Conservation (phyloP, 2,113 vertebrate genomes). For the Bufo bufo region DNA sequence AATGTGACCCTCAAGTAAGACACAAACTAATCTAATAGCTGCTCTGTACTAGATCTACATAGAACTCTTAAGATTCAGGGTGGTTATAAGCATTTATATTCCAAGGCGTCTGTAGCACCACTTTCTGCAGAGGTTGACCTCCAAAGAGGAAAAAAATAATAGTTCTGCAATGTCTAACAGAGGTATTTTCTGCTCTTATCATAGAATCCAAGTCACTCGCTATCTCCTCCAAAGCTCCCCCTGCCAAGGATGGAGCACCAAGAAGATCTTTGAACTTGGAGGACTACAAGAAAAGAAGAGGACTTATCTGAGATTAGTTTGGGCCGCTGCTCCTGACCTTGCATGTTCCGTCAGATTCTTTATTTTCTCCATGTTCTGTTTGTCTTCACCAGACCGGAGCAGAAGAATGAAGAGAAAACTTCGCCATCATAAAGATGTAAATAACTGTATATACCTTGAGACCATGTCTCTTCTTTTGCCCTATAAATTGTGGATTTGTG, state of each 20-base stretch:
- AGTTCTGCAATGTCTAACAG: not conserved
- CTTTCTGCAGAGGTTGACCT: no score
- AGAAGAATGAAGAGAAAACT: constrained; percentile 63
- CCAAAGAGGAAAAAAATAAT: no score
- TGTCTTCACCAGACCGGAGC: constrained; percentile 76
- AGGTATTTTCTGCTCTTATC: constrained; percentile 46
- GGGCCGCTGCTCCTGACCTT: constrained; percentile 75
- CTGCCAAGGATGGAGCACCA: constrained; percentile 95
- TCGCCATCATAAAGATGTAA: not conserved
- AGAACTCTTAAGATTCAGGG: no score
- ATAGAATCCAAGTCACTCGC: constrained; percentile 96
- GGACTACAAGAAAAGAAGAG: constrained; percentile 98
- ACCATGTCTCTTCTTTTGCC: not conserved
- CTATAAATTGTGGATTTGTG: constrained; percentile 58
- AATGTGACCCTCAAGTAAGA: no score
- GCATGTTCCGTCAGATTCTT: constrained; percentile 76
- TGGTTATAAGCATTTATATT: no score
- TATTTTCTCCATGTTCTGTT: constrained; percentile 69
- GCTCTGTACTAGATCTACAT: no score
- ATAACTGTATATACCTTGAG: constrained; percentile 13
- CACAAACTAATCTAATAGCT: no score
- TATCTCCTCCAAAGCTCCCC: constrained; percentile 93
- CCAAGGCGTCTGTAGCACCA: no score
- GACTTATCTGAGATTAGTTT: constrained; percentile 86
- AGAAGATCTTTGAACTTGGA: constrained; percentile 96